These are phyloP conservation scores for Notothenia coriiceps DNA, from an alignment of 2,113 vertebrate genomes.

Conservation along the genomic window DNA sequence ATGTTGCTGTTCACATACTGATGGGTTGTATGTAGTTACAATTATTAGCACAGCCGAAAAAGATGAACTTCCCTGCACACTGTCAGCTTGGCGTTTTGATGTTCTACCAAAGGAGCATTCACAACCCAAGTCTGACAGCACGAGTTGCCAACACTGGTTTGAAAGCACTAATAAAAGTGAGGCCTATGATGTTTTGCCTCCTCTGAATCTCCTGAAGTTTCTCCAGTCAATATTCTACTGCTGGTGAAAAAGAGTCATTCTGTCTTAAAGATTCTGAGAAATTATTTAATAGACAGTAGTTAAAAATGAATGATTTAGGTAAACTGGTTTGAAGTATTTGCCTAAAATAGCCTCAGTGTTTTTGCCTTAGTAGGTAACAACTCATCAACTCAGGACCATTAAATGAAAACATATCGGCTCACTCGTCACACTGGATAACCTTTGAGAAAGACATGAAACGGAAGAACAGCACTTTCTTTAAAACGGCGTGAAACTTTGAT, in stretches of 20 bases:
- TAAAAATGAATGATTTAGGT: neutral
- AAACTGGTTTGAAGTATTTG: neutral
- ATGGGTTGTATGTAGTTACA: neutral
- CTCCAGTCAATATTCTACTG: neutral
- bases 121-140: neutral
- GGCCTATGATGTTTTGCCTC: neutral
- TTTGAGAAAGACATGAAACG: conserved; percentile 10
- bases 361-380: conserved; percentile 11
- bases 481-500: conserved; percentile 16
- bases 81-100: conserved; percentile 45
- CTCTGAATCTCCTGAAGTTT: conserved; percentile 22
- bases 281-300: neutral
- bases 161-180: conserved; percentile 4
- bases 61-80: conserved; percentile 20
- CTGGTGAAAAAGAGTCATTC: conserved; percentile 1
- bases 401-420: conserved; percentile 6
- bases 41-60: neutral
- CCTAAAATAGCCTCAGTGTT: neutral
- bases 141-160: conserved; percentile 15
- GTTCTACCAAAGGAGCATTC: conserved; percentile 35
- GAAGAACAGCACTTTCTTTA: conserved; percentile 12
- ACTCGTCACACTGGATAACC: neutral
- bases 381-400: neutral
- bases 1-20: neutral
- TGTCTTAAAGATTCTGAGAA: neutral